Evolutionary conservation across 64 coral and sea anemone genomes (phyloP).

Genomic region (Dendrophyllia cribrosa): DNA sequence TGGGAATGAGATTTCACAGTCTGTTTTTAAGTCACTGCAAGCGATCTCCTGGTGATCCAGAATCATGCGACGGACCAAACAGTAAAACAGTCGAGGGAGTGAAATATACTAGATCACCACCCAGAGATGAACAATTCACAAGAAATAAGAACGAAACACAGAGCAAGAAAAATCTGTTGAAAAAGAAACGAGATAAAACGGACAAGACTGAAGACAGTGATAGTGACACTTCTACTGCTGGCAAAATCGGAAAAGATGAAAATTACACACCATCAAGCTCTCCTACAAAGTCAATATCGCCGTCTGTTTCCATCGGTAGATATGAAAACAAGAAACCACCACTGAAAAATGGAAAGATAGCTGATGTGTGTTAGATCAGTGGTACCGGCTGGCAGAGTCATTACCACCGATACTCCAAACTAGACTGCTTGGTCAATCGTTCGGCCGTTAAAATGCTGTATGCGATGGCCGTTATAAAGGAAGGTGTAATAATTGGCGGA

Average conservation of each 20-base stretch:
- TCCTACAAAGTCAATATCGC: neutral
- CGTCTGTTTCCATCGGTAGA: neutral
- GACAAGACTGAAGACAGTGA: neutral
- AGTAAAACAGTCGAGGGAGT: conserved; percentile 27
- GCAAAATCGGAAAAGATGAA: conserved; percentile 1
- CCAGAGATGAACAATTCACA: conserved; percentile 27
- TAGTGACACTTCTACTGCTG: conserved; percentile 43
- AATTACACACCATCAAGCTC: neutral
- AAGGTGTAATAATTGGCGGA: too few species aligned
- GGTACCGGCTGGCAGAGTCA: neutral
- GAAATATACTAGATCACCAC: conserved; percentile 65
- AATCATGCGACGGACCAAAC: neutral
- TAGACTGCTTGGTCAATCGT: neutral
- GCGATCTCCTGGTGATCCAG: neutral
- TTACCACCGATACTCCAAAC: neutral
- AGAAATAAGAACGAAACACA: neutral
- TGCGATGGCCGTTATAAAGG: too few species aligned
- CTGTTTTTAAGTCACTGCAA: conserved; percentile 9
- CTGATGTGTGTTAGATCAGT: neutral
- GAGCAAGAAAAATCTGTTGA: conserved; percentile 4
- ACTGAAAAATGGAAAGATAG: neutral
- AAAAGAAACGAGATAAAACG: neutral
- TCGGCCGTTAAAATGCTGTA: too few species aligned
- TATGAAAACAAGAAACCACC: neutral
- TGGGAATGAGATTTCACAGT: conserved; percentile 66